phyloP scores from a whole-genome alignment of 2,113 vertebrate genomes.

The Leuciscus idus region DNA sequence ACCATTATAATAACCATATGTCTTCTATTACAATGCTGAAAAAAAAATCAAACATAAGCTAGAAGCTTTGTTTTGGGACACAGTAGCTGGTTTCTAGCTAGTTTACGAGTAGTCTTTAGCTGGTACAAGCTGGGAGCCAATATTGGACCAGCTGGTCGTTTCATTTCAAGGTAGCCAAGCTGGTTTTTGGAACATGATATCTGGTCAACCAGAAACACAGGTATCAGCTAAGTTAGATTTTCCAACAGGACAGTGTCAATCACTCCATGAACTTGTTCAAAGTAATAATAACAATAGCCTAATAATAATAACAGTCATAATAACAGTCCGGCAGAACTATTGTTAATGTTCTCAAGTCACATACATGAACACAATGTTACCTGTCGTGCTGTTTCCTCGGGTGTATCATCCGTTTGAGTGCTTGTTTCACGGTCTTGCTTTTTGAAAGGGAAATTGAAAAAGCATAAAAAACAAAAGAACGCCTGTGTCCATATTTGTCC shows the following conservation, averaged over 20 bases:
- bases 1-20: not conserved
- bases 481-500: constrained; percentile 17
- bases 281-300: not conserved
- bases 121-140: not conserved
- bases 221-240: not conserved
- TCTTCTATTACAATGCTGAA: not conserved
- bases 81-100: not conserved
- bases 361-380: not conserved
- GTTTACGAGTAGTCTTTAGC: too few relatives aligned
- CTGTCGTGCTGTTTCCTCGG: not conserved
- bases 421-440: constrained; percentile 30
- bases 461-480: not conserved
- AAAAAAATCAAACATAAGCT: not conserved
- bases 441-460: not conserved
- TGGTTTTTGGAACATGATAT: not conserved
- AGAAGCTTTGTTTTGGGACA: not conserved
- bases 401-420: constrained; percentile 32
- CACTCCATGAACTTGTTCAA: not conserved
- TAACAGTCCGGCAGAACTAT: not conserved
- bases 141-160: not conserved
- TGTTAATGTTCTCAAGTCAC: not conserved
- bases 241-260: not conserved
- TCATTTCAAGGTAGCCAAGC: not conserved
- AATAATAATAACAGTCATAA: not conserved
- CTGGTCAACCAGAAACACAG: not conserved